Conservation (phyloP, 2,113 vertebrate genomes). For the Ahaetulla prasina region DNA sequence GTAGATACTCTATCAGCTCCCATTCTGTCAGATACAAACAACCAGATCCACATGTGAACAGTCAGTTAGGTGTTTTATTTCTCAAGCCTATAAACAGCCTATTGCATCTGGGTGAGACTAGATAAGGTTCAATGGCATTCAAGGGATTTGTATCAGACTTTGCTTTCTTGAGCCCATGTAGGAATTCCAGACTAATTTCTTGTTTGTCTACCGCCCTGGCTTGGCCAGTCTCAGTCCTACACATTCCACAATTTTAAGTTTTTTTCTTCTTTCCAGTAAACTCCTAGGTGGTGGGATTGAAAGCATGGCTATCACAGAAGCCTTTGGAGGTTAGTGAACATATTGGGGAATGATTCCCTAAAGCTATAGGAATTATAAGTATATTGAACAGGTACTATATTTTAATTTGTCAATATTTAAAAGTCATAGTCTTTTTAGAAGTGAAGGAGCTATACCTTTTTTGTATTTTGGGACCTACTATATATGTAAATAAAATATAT, state of each 20-base stretch:
- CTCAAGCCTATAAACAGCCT: neutral
- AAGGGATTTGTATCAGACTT: too few species aligned
- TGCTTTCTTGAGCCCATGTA: neutral
- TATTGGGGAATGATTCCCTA: neutral
- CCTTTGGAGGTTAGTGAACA: constrained; percentile 86
- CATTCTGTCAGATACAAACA: neutral
- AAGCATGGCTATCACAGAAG: constrained; percentile 98
- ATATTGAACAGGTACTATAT: neutral
- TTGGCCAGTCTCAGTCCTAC: neutral
- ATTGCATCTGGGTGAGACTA: neutral
- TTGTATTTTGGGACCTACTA: neutral
- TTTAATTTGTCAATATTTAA: neutral
- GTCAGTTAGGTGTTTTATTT: neutral
- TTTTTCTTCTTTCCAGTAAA: constrained; percentile 76
- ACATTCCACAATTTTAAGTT: constrained; percentile 24
- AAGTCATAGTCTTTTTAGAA: neutral
- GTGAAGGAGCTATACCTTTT: neutral
- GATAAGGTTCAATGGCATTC: neutral
- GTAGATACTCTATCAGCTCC: neutral
- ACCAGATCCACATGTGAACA: neutral
- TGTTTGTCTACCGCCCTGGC: neutral
- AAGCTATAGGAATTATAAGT: neutral
- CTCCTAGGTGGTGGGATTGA: constrained; percentile 94
- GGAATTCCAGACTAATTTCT: neutral
- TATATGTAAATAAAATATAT: neutral